These are phyloP conservation scores for Numida meleagris DNA, from an alignment of 2,113 vertebrate species.

Conservation along the genomic window DNA sequence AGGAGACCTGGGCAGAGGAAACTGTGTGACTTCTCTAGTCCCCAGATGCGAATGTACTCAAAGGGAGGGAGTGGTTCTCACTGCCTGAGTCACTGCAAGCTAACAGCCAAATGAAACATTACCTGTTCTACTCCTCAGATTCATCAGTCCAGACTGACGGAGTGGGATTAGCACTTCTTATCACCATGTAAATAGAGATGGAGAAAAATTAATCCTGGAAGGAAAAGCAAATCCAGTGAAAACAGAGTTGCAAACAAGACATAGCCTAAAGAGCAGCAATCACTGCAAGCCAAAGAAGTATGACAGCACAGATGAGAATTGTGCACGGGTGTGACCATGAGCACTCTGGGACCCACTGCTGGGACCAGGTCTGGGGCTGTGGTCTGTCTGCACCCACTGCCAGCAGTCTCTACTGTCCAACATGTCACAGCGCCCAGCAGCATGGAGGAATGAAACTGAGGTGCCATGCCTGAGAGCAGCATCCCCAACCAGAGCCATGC, in stretches of 20 bases:
- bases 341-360: not conserved
- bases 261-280: not conserved
- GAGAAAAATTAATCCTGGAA: slow-evolving; percentile 59
- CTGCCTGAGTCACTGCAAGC: not conserved
- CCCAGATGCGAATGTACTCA: not conserved
- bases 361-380: not conserved
- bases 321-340: not conserved
- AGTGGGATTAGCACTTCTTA: slow-evolving; percentile 44
- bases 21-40: not conserved
- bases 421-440: not conserved
- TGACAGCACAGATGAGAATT: not conserved
- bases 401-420: not conserved
- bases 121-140: slow-evolving; percentile 71
- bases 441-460: not conserved
- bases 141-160: slow-evolving; percentile 64
- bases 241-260: not conserved
- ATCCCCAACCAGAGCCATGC: not conserved
- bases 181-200: slow-evolving; percentile 50
- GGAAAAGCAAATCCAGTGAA: slow-evolving; percentile 45
- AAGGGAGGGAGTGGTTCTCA: not conserved
- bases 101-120: slow-evolving; percentile 12
- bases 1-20: not conserved
- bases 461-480: not conserved
- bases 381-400: not conserved
- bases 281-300: not conserved